Base-by-base conservation (phyloP, 2,888 invertebrate species). In the Atethmia centrago region DNA sequence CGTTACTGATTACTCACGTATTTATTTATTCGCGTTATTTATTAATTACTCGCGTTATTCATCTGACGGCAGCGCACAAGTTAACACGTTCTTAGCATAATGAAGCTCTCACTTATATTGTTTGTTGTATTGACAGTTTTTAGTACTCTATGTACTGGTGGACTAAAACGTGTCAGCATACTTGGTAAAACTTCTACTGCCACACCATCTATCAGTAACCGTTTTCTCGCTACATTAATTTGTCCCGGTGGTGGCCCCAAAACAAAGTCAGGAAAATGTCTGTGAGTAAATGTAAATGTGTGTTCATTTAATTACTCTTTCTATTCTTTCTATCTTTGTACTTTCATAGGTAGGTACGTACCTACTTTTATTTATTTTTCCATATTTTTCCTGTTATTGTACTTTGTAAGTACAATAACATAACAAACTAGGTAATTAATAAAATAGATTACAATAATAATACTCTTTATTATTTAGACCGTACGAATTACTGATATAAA, bases 261-360 rank as follows among this genome's bases (percentile, higher is more conserved):
- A 61, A 53, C 53, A 14, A 31, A 4, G 1, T 77, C 75, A 0
- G 77, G 75, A 55, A 42, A 0, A 31, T 75, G 75, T 77, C 1
- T 77, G 75, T 75, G 7, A 75, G 75, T 75, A 53, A 2, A 40
- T n/a, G n/a, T n/a, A n/a, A n/a, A 5, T 42, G 2, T 67, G 8
- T 67, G 25, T 47, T 55, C 21, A 67, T 55, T 68, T 45, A 42
- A 70, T 36, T 36, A 36, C 3, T 36, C 36, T 4, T 5, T 36
- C 36, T 36, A 36, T 36, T n/a, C n/a, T n/a, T n/a, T n/a, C n/a
- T n/a, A 19, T 68, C 0, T 68, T 31, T 31, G 12, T 56, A n/a
- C 14, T 25, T 12, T 10, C 8, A 12, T 40, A 53, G 1, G 12
- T n/a, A n/a, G 5, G 45, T 47, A 47, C 36, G 2, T 36, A 7